Evolutionary conservation across 1,140 invertebrate species (phyloP), one percentile per base, ranked within the genome.

Genomic region (Melipona quadrifasciata): DNA sequence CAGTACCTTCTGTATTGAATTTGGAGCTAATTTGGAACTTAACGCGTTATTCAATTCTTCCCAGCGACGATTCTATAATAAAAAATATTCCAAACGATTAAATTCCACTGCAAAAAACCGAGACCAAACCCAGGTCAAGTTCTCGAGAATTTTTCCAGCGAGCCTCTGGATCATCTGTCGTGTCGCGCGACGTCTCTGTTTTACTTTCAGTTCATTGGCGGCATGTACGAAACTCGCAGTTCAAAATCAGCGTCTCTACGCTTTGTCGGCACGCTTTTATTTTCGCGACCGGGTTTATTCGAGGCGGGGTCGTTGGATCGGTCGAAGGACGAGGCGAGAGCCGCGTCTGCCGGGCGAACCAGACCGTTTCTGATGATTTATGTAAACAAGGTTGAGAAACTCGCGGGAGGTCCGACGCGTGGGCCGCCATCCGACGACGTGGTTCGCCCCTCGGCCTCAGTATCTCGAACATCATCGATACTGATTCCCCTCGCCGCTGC

Each of bases 371-470:
- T 55, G 70, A 82, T 85, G 84, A 86, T 82, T 89, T 84, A 88
- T 86, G 87, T 89, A 88, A 89, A 89, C 88, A 88, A 80, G 81
- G 80, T 88, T 81, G 86, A 86, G 84, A 89, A 89, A 81, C 88
- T 85, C 61, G 80, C 79, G 72, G 86, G 83, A 80, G 68, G 61
- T 87, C 82, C 55, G 74, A 73, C 68, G 81, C 70, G 81, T 84
- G 74, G 85, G 74, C 47, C 39, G 75, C 24, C 51, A 19, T 47
- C 39, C 76, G 86, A 64, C 76, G 82, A 81, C 82, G 87, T 61
- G n/a, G 14, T 82, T 64, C 80, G 57, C 39, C 39, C 80, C 67
- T 73, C 70, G 74, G 57, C 74, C 77, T 58, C 53, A 27, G 64
- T 0, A 27, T n/a, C 55, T 64, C 70, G 21, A 75, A 73, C 27